Percentiles rank a stretch among this genome's conserved stretches.
These are phyloP conservation scores for Agrotis clavis DNA, from an alignment of 2,888 invertebrate species.

Conservation along the genomic window DNA sequence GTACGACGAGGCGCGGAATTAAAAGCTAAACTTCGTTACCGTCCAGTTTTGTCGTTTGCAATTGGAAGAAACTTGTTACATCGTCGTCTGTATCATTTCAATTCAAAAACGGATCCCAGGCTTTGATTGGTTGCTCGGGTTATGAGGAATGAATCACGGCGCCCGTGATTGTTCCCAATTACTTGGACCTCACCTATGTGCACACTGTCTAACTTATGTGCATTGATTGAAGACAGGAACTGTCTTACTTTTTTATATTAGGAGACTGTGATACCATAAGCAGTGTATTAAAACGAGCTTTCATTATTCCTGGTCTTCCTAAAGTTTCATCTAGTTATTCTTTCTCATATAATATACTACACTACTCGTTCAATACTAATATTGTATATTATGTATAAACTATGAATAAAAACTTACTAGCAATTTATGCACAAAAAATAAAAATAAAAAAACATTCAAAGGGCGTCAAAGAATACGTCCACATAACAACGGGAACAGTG, in stretches of 20 bases:
- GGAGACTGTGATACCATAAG: neutral
- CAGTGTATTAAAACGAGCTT: neutral
- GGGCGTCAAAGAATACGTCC: too few relatives aligned
- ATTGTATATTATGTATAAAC: too few relatives aligned
- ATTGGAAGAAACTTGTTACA: slow-evolving; percentile 90
- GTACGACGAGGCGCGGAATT: slow-evolving; percentile 80
- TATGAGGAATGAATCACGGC: slow-evolving; percentile 75
- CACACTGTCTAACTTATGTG: slow-evolving; percentile 16
- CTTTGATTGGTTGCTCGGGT: slow-evolving; percentile 87
- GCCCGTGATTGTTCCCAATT: slow-evolving; percentile 77
- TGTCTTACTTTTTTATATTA: slow-evolving; percentile 28
- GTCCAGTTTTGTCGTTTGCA: slow-evolving; percentile 86
- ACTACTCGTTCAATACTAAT: too few relatives aligned
- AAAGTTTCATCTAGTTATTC: too few relatives aligned
- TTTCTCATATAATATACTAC: neutral
- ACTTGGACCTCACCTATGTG: slow-evolving; percentile 42
- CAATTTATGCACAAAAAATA: too few relatives aligned
- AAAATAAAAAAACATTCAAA: too few relatives aligned
- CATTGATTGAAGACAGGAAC: slow-evolving; percentile 42
- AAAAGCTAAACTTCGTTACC: slow-evolving; percentile 89
- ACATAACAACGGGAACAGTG: too few relatives aligned
- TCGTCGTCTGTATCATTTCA: slow-evolving; percentile 86
- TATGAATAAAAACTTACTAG: too few relatives aligned
- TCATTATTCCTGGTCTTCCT: too few relatives aligned
- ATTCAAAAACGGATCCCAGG: slow-evolving; percentile 87